Base-by-base conservation (phyloP, 2,888 invertebrate genomes). In the Tachina lurida region DNA sequence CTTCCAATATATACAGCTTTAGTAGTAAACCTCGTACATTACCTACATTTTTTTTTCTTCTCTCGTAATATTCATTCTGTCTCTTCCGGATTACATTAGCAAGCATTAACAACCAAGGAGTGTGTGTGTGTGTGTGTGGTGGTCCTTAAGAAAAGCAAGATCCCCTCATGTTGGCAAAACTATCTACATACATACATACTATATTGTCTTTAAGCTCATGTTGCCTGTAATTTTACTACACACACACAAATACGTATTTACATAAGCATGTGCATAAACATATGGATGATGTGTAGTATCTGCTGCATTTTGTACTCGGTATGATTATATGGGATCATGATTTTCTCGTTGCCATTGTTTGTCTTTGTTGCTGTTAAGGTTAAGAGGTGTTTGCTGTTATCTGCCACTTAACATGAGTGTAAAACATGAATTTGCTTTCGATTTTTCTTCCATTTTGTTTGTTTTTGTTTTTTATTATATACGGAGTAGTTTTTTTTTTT, bases 341-440 rank as follows among this genome's bases (percentile, higher is more conserved):
- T 19, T 43, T 68, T 68, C 43, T 75, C 68, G 68, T 45, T 71
- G 63, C 39, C 54, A 65, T 56, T 58, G 22, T 12, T 22, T 41
- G 75, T 3, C 65, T 19, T 43, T 47, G 43, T 70, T 70, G 39
- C 52, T 62, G 68, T 75, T 79, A 76, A 76, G 86, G 86, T 86
- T 86, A 86, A 86, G 75, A 86, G 86, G 86, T 83, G 86, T 86
- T 86, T 86, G 83, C 83, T 86, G 86, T 86, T 86, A 86, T 86
- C 86, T 86, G 83, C 86, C 86, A 86, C 86, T 86, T 86, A 86
- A 86, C 86, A 86, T 86, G 83, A 86, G 86, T 86, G 86, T 86
- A 86, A 86, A 86, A 86, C 86, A 86, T 83, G 83, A 71, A 83
- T 86, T 86, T 86, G 83, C 83, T 83, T 83, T 83, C 80, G 76